Evolutionary conservation across 2,113 vertebrate species (phyloP).

Genomic region (pig (Sus scrofa)): DNA sequence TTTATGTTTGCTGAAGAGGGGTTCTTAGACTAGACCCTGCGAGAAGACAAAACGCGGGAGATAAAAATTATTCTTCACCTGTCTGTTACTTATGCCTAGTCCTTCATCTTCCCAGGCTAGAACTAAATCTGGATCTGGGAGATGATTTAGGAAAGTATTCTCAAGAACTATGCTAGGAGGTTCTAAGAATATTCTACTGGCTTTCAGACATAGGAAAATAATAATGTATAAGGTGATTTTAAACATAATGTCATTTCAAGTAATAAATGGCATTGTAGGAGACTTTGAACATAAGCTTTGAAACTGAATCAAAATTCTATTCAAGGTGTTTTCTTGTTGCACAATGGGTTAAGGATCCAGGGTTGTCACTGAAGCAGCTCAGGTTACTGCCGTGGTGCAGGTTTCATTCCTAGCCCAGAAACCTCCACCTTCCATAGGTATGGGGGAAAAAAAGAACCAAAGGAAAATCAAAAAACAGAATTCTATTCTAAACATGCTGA

Average conservation of each 20-base stretch:
- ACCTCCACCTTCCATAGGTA: too few relatives aligned
- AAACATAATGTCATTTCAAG: neutral
- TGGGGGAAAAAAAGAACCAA: too few relatives aligned
- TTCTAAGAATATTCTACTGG: constrained; percentile 33
- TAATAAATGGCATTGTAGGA: constrained; percentile 31
- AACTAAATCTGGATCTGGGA: constrained; percentile 17
- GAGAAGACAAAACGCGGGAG: neutral
- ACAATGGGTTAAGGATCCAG: too few relatives aligned
- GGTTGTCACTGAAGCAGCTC: too few relatives aligned
- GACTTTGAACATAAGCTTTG: constrained; percentile 59
- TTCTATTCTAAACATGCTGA: neutral
- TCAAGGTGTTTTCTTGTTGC: neutral
- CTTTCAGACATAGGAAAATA: constrained; percentile 2
- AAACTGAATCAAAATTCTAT: constrained; percentile 15
- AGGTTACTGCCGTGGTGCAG: too few relatives aligned
- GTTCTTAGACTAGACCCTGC: neutral
- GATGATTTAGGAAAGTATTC: constrained; percentile 18
- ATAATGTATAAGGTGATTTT: constrained; percentile 30
- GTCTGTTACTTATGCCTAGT: neutral
- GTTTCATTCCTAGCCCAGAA: too few relatives aligned
- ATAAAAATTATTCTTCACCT: neutral
- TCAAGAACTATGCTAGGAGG: neutral
- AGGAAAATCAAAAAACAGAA: neutral
- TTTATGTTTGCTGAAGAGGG: neutral
- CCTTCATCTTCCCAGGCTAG: neutral